Base-by-base conservation (phyloP, 2,113 vertebrate species). In the Calyptommatus sinebrachiatus region DNA sequence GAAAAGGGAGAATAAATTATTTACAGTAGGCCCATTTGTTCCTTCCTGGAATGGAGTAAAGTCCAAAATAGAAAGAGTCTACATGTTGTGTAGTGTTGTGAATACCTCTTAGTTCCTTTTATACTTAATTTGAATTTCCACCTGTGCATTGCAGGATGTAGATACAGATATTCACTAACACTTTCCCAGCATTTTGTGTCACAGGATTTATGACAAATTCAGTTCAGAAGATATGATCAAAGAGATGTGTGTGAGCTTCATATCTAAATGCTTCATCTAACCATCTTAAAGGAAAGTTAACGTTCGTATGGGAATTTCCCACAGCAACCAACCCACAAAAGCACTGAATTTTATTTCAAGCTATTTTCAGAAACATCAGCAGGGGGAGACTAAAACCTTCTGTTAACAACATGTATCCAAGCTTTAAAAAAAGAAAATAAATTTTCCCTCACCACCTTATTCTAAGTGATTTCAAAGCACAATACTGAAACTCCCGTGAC, bases 321-420 rank as follows among this genome's bases (percentile, higher is more conserved):
- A n/a, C 46, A 1, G 0, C 29, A 69, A 31, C 29, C 0, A 65
- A 24, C 61, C 80, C 29, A 6, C 46, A 48, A 3, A 0, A 79
- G 78, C 65, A 73, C 63, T 41, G 12, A 20, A 8, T 2, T 29
- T 28, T 60, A 71, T 71, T 1, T 46, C 60, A 62, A 35, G 12
- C 45, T 53, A 35, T 70, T 48, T 53, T 70, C 41, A n/a, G 41
- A 62, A n/a, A 14, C 62, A 29, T 46, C 10, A 68, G 65, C 29
- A 86, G 57, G 28, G 79, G 83, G 50, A 29, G 78, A 41, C 79
- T 8, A 24, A 70, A n/a, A 66, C 20, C 28, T 53, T 60, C 14
- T 4, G 10, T 26, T 50, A 62, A 69, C 28, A 62, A 69, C 28
- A 70, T 68, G 62, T 41, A 66, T 7, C n/a, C 53, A 66, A 29